Conservation (phyloP, 2,888 invertebrate species). For the Bembecia ichneumoniformis region DNA sequence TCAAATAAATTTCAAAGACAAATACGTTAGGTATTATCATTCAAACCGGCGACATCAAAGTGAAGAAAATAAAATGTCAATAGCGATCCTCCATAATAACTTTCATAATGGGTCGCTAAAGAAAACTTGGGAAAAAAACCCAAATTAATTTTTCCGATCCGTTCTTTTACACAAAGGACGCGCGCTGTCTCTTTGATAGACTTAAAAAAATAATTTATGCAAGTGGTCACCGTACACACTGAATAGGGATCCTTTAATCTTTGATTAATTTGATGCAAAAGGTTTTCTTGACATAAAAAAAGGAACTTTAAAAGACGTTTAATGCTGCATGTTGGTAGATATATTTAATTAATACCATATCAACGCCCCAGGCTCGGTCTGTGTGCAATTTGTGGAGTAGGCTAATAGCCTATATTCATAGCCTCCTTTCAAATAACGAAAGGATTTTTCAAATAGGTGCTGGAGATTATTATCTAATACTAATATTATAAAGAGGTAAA, state of each 20-base stretch:
- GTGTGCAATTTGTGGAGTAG: background rate
- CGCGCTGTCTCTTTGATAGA: conserved; percentile 51
- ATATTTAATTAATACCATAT: background rate
- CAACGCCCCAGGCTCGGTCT: background rate
- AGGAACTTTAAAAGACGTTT: conserved; percentile 17
- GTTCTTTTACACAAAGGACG: conserved; percentile 47
- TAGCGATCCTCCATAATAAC: conserved; percentile 27
- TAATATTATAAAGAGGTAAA: too few relatives aligned
- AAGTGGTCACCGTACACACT: conserved; percentile 56
- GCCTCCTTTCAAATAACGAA: too few relatives aligned
- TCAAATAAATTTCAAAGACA: conserved; percentile 49
- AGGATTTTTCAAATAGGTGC: too few relatives aligned
- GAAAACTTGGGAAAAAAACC: conserved; percentile 34
- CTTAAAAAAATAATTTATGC: conserved; percentile 60
- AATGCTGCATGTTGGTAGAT: conserved; percentile 18
- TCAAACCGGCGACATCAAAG: conserved; percentile 45
- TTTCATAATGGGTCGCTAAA: conserved; percentile 29
- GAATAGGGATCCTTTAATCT: conserved; percentile 45
- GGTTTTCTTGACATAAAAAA: conserved; percentile 11
- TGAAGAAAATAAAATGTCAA: conserved; percentile 33
- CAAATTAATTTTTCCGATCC: conserved; percentile 64
- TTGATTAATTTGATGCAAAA: conserved; percentile 35
- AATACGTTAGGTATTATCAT: conserved; percentile 58
- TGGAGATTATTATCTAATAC: too few relatives aligned
- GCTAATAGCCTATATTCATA: too few relatives aligned